Evolutionary conservation across 2,797 vertebrate species (phyloP).

Genomic region (Neosilurus hyrtlii): DNA sequence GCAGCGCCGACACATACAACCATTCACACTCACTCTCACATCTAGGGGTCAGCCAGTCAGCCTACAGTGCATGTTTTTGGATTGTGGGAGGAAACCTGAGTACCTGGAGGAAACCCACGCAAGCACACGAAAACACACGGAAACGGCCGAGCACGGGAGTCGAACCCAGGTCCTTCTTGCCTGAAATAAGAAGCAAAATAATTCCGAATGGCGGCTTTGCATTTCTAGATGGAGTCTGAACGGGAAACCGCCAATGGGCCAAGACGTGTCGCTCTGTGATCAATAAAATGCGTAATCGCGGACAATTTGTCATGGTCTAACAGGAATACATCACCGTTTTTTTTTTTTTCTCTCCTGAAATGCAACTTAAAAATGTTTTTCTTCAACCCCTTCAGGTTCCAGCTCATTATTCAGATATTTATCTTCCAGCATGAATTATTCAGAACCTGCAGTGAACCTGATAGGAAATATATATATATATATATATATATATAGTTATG

Average conservation of each 20-base stretch:
- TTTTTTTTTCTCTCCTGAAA: background rate
- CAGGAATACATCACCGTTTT: background rate
- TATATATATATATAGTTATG: background rate
- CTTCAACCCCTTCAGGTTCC: background rate
- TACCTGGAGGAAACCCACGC: too few relatives aligned
- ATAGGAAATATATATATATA: constrained; percentile 13
- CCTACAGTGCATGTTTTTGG: too few relatives aligned
- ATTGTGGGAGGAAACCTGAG: too few relatives aligned
- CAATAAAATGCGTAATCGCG: background rate
- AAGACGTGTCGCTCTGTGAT: background rate
- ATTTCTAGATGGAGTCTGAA: background rate
- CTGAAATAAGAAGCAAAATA: background rate
- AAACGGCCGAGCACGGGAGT: too few relatives aligned
- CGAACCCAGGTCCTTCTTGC: too few relatives aligned
- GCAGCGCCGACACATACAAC: too few relatives aligned
- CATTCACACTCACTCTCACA: too few relatives aligned
- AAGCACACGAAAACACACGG: too few relatives aligned
- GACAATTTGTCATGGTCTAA: background rate
- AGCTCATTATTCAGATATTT: constrained; percentile 26
- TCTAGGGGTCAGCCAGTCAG: too few relatives aligned
- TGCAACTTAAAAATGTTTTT: background rate
- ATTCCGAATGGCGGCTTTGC: background rate
- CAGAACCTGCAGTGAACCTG: constrained; percentile 16
- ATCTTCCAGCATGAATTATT: constrained; percentile 21
- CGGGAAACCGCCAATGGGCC: background rate